phyloP scores from a whole-genome alignment of 92 coral and sea anemone species.

The Phenganax subtilis region DNA sequence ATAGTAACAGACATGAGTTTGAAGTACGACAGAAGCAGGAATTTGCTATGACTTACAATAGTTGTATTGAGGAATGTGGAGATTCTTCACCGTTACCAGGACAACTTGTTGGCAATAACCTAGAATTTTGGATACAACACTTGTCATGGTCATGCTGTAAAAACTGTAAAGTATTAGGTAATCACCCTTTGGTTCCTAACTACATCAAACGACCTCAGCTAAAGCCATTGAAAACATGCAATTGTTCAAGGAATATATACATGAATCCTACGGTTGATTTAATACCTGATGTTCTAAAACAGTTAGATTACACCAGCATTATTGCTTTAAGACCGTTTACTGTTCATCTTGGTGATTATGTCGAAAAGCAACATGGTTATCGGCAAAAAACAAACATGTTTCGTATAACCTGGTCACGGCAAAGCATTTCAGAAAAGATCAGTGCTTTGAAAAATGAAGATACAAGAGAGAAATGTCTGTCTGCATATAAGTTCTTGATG shows the following conservation, averaged over 20 bases:
- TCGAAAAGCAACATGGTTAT: constrained; percentile 16
- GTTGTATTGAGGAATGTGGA: too few relatives aligned
- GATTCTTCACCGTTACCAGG: background rate
- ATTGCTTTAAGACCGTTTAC: constrained; percentile 16
- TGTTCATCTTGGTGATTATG: constrained; percentile 28
- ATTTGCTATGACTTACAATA: background rate
- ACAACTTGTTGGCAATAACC: background rate
- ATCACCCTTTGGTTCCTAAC: background rate
- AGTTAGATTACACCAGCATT: background rate
- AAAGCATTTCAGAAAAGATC: background rate
- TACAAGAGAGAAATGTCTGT: background rate
- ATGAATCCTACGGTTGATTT: background rate
- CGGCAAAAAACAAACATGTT: constrained; percentile 24
- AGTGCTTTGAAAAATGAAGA: background rate
- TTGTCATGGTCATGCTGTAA: constrained; percentile 3
- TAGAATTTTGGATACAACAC: background rate
- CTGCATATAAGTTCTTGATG: constrained; percentile 21
- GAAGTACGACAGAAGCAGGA: background rate
- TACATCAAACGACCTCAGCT: background rate
- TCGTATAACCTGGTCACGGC: background rate
- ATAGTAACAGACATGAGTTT: background rate
- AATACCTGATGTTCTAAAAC: background rate
- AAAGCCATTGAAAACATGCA: background rate
- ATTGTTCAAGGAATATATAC: background rate
- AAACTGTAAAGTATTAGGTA: background rate